A percentile compares a stretch with the other conserved stretches of the same genome.
Evolutionary conservation across 2,797 vertebrate genomes (phyloP).

Genomic region (Halcyon badia): DNA sequence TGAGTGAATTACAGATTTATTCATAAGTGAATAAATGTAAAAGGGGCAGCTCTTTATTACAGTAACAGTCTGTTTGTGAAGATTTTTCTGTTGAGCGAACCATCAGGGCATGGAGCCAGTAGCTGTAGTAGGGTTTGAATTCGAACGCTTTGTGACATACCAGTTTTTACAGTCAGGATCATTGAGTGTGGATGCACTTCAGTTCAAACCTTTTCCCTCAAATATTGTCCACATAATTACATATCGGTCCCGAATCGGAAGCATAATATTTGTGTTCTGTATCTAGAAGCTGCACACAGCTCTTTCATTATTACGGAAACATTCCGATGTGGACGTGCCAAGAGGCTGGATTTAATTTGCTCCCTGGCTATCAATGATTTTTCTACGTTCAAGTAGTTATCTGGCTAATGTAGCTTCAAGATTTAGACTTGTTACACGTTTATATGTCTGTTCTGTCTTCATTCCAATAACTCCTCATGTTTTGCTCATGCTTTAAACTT

Average conservation of each 20-base stretch:
- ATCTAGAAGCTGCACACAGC: constrained; percentile 24
- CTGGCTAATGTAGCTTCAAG: constrained; percentile 43
- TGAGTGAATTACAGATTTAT: neutral
- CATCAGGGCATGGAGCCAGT: neutral
- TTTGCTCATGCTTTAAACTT: constrained; percentile 29
- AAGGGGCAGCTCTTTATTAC: neutral
- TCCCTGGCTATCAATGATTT: neutral
- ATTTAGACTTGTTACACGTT: constrained; percentile 14
- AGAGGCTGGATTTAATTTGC: neutral
- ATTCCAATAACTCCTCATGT: neutral
- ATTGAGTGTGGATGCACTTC: neutral
- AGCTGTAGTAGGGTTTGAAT: neutral
- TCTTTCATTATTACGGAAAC: constrained; percentile 17
- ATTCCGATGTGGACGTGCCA: neutral
- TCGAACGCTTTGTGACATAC: neutral
- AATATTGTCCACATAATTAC: constrained; percentile 2
- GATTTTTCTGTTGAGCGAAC: neutral
- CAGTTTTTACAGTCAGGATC: neutral
- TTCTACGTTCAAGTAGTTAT: constrained; percentile 16
- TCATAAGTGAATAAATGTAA: neutral
- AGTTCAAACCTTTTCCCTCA: constrained; percentile 25
- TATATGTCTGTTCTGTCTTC: neutral
- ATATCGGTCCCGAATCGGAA: constrained; percentile 9
- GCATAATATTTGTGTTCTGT: constrained; percentile 50
- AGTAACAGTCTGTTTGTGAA: neutral